A percentile compares a stretch with the other conserved stretches of the same genome.
phyloP scores from a whole-genome alignment of 2,888 invertebrate genomes.

The Drosophila peninsularis region DNA sequence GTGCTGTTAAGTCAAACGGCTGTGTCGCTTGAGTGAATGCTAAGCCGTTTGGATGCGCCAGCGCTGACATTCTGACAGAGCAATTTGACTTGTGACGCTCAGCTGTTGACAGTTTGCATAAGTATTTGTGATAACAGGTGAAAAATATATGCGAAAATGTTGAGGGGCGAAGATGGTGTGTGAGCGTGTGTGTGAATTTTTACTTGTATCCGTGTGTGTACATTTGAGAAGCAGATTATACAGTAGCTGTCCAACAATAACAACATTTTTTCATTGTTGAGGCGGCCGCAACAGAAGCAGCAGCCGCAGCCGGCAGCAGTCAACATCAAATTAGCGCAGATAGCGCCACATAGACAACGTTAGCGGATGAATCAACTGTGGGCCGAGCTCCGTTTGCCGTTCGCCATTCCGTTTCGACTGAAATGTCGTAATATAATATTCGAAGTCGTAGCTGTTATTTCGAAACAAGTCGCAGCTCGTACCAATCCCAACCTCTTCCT shows the following conservation, averaged over 20 bases:
- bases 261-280: slow-evolving; percentile 1
- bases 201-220: not conserved
- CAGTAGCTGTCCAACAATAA: slow-evolving; percentile 32
- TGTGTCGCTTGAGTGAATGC: slow-evolving; percentile 8
- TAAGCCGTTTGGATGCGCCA: not conserved
- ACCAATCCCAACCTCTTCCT: no score
- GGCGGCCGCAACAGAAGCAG: slow-evolving; percentile 8
- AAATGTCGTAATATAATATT: slow-evolving; percentile 30
- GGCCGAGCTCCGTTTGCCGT: slow-evolving; percentile 1
- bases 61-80: slow-evolving; percentile 33
- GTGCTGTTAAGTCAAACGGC: slow-evolving; percentile 29
- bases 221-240: slow-evolving; percentile 34
- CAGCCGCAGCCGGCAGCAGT: slow-evolving; percentile 27
- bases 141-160: slow-evolving; percentile 19
- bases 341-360: slow-evolving; percentile 41
- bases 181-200: not conserved
- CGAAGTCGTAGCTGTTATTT: slow-evolving; percentile 5
- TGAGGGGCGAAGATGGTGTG: slow-evolving; percentile 17
- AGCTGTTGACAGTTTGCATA: slow-evolving; percentile 36
- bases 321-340: slow-evolving; percentile 43
- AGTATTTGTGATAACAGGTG: slow-evolving; percentile 26
- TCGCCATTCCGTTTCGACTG: not conserved
- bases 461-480: slow-evolving; percentile 4
- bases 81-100: slow-evolving; percentile 35
- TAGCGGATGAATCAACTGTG: slow-evolving; percentile 37